Base-by-base conservation (phyloP, 2,888 invertebrate genomes). In the Phortica magna region DNA sequence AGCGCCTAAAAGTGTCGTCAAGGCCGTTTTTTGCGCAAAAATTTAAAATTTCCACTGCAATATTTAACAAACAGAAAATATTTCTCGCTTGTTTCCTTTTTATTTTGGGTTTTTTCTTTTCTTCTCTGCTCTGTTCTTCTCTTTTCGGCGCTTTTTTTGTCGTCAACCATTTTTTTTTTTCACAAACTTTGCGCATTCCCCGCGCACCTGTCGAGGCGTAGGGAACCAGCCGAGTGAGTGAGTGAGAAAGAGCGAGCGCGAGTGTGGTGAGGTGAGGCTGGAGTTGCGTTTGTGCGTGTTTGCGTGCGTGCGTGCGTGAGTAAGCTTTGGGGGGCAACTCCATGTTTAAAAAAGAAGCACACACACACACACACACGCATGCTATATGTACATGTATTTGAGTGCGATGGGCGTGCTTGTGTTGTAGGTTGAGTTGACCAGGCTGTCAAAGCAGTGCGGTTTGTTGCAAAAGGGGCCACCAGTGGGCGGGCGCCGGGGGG, bases 341-440 rank as follows among this genome's bases (percentile, higher is more conserved):
- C 17, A 61, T 59, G 61, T 22, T 61, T 61, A 61, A 61, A 61
- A 4, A 61, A 17, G 19, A 17, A 61, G 14, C 48, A 64, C 31
- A 10, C 67, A 67, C 67, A 41, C 42, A 65, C 22, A 39, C 65
- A 65, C 41, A 39, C 65, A 65, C 7, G 2, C 31, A 65, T 9
- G 10, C 5, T 67, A 4, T 67, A 39, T 41, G 22, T 67, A 4
- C 41, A 19, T 22, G 4, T 9, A 22, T 19, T 22, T 61, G 48
- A 14, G 48, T 48, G 48, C 48, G 19, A 19, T 59, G 59, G 59
- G 61, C 22, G 61, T 48, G 9, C 31, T 12, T 48, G 48, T 48
- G 48, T 2, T 48, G 14, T 2, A 48, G 48, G 9, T 48, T 48
- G 48, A 48, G 48, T 48, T 9, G 48, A 14, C 9, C 48, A 48